Evolutionary conservation across 2,888 invertebrate genomes (phyloP).

Genomic region (Lasioglossum villosulum): DNA sequence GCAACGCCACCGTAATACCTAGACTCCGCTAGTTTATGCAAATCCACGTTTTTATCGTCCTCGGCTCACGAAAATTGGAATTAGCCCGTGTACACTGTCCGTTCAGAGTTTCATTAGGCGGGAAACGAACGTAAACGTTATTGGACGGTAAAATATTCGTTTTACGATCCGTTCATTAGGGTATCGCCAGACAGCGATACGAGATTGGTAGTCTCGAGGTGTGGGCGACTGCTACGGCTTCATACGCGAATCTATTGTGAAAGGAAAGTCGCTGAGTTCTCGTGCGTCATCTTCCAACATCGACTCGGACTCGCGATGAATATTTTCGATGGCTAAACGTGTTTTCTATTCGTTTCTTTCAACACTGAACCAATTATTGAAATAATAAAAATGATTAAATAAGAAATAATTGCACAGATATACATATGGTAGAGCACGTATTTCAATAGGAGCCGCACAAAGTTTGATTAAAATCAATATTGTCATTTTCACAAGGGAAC

Average conservation of each 20-base stretch:
- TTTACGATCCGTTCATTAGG: not conserved
- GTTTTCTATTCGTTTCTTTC: not conserved
- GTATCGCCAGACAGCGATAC: not conserved
- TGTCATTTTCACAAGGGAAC: no score
- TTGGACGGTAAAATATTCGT: not conserved
- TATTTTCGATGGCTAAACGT: not conserved
- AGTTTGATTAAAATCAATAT: no score
- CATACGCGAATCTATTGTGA: not conserved
- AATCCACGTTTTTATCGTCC: not conserved
- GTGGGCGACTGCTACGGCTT: not conserved
- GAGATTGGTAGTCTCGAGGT: not conserved
- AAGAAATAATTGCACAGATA: no score
- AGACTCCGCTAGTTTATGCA: conserved; percentile 12
- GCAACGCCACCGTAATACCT: conserved; percentile 4
- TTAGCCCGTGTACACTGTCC: conserved; percentile 1
- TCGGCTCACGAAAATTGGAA: not conserved
- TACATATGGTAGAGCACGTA: no score
- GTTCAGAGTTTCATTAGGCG: not conserved
- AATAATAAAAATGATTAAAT: no score
- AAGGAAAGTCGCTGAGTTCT: not conserved
- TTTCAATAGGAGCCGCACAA: no score
- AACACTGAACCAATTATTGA: no score
- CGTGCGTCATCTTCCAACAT: not conserved
- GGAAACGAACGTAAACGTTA: not conserved
- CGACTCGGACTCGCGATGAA: not conserved